Base-by-base conservation (phyloP, 2,113 vertebrate species). In the Cavia aperea region DNA sequence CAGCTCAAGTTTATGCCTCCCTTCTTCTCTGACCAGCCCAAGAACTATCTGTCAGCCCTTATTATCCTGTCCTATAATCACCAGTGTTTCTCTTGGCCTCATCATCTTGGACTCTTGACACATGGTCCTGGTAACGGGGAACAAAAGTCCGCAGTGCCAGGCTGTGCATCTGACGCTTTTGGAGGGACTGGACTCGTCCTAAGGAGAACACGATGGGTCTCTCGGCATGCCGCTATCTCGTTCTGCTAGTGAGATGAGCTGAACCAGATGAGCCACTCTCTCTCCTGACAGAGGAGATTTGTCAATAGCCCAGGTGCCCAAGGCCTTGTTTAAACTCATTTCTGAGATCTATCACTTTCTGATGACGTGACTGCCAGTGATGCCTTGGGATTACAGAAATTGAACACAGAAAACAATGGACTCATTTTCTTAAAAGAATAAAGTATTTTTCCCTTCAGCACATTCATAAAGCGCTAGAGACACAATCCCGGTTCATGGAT, bases 381-480 rank as follows among this genome's bases (percentile, higher is more conserved):
- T 56, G 39, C 54, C 29, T 11, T 75, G 51, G 70, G 46, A 36
- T 29, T 63, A 49, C 75, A 84, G 87, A 77, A 60, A 86, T 5
- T 51, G 58, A 62, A 93, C 66, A 21, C 3, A n/a, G 29, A 78
- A 95, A 93, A 62, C 81, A 43, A 7, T 24, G 39, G 62, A n/a
- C 31, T 92, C n/a, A 46, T 91, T 92, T 90, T 73, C 84, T 68
- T 73, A 49, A 36, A 58, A 70, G 54, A 94, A 90, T 85, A 66
- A 73, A 21, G 43, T 84, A 62, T 65, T 56, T 91, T 15, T 12
- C 79, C 65, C 33, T 85, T 83, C 26, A 46, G 70, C 15, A 21
- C 43, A 29, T 36, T 85, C 49, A 66, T 43, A 78, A 84, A 62
- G 70, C 29, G 81, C 58, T 89, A 58, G 39, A 23, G 33, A 70